Conservation (phyloP, 2,113 vertebrate genomes). For the Cygnus buccinator region DNA sequence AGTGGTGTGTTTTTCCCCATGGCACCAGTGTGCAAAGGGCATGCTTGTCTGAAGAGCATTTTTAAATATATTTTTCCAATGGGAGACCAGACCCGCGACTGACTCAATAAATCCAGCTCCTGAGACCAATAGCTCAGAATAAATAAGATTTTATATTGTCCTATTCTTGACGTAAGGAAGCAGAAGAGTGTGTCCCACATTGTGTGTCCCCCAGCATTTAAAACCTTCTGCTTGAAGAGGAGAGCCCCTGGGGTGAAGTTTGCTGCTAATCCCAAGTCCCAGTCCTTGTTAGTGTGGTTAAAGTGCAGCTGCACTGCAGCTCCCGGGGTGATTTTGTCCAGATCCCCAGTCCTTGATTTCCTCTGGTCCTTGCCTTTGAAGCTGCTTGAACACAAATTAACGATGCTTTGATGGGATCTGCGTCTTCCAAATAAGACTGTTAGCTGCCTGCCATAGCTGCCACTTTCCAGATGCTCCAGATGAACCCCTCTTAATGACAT, state of each 20-base stretch:
- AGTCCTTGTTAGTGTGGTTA: background rate
- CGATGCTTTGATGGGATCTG: background rate
- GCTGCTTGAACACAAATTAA: background rate
- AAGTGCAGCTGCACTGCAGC: background rate
- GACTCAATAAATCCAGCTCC: background rate
- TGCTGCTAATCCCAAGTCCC: background rate
- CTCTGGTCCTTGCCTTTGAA: background rate
- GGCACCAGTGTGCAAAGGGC: accelerated
- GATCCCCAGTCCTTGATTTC: background rate
- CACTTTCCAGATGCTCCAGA: background rate
- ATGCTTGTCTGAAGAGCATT: background rate
- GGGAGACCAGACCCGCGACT: background rate
- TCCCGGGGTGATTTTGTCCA: background rate
- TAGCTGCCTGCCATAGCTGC: background rate
- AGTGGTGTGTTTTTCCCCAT: background rate
- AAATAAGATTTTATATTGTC: background rate
- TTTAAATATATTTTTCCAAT: background rate
- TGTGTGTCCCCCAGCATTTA: background rate
- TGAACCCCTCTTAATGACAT: background rate
- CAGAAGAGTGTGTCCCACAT: background rate
- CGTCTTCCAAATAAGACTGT: background rate
- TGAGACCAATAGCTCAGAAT: background rate
- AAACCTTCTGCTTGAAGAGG: background rate
- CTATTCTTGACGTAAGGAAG: background rate
- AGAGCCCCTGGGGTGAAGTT: background rate